Evolutionary conservation across 2,888 invertebrate species (phyloP).

Genomic region (Boloria selene): DNA sequence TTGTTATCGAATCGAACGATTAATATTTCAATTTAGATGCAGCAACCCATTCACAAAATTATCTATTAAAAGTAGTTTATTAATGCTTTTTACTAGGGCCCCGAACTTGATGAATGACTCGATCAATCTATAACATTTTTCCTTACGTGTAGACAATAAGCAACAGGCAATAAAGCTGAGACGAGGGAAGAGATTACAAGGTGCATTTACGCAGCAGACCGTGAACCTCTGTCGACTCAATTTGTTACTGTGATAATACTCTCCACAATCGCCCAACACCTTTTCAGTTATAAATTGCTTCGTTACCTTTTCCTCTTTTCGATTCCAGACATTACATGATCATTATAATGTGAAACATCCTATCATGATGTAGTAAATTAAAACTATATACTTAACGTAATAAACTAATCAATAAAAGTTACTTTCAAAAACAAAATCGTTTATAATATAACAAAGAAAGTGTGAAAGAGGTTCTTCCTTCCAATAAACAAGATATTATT

Average conservation of each 20-base stretch:
- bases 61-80: no score
- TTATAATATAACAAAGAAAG: not conserved
- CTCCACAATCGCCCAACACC: constrained; percentile 51
- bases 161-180: constrained; percentile 48
- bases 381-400: not conserved
- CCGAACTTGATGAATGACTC: no score
- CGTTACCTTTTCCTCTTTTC: constrained; percentile 26
- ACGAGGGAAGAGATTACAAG: constrained; percentile 52
- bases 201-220: constrained; percentile 67
- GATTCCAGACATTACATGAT: not conserved
- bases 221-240: constrained; percentile 73
- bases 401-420: not conserved
- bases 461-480: not conserved
- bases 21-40: no score
- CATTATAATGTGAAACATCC: not conserved
- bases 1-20: no score
- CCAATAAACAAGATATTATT: not conserved
- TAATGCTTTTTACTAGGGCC: no score
- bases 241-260: constrained; percentile 66
- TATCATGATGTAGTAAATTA: no score
- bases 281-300: constrained; percentile 58
- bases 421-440: not conserved
- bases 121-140: no score
- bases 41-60: no score
- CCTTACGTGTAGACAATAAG: constrained; percentile 28